Conservation (phyloP, 2,888 invertebrate species). For the Parapristionchus giblindavisi region DNA sequence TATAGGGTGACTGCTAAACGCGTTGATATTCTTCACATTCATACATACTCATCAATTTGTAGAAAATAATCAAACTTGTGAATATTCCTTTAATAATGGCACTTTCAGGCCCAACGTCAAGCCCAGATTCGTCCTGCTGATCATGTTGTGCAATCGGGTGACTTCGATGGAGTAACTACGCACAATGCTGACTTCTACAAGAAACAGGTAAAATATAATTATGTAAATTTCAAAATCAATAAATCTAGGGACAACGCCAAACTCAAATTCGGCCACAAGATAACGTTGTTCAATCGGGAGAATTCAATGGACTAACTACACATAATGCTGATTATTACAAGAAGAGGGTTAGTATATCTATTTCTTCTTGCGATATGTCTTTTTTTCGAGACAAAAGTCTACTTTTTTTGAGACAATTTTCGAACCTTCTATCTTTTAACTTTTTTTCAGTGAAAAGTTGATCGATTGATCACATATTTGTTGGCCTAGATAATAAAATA, state of each 20-base stretch:
- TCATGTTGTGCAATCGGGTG: conserved; percentile 37
- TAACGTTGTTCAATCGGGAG: conserved; percentile 29
- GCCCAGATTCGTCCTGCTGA: background rate
- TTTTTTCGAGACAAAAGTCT: no score
- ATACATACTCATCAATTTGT: no score
- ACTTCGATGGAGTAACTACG: conserved; percentile 40
- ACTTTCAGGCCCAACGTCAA: conserved; percentile 36
- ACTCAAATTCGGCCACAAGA: background rate
- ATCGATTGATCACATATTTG: no score
- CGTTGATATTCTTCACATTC: no score
- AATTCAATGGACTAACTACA: conserved; percentile 42
- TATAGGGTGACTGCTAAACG: no score
- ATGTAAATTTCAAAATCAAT: conserved; percentile 21
- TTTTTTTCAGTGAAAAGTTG: no score
- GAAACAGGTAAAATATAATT: background rate
- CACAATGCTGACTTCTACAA: conserved; percentile 19
- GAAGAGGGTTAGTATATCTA: conserved; percentile 29
- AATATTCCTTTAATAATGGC: background rate
- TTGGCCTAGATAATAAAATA: no score
- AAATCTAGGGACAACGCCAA: conserved; percentile 39
- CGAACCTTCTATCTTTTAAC: no score
- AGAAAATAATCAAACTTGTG: no score
- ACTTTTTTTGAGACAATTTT: no score
- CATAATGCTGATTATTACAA: conserved; percentile 43
- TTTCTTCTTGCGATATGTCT: no score